Evolutionary conservation across 1,140 invertebrate species (phyloP).

Genomic region (Delia radicum): DNA sequence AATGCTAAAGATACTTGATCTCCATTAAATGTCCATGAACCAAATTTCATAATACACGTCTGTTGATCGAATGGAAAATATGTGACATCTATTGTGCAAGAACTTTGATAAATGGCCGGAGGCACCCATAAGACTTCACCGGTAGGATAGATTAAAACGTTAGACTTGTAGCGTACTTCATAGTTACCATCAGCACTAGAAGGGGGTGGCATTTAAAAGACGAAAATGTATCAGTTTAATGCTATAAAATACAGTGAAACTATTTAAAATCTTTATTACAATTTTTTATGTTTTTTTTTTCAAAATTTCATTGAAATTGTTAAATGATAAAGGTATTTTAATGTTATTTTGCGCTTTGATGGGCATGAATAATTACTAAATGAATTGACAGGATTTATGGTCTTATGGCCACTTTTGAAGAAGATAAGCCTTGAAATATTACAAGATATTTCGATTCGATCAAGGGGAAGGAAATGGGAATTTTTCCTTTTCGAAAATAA

Average conservation of each 20-base stretch:
- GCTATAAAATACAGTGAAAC: not conserved
- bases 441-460: too few species aligned
- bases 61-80: constrained; percentile 99
- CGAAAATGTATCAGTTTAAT: not conserved
- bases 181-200: constrained; percentile 93
- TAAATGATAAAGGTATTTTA: too few species aligned
- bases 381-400: too few species aligned
- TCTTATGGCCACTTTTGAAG: too few species aligned
- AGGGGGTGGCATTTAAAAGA: too few species aligned
- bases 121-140: constrained; percentile 96
- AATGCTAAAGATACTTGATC: constrained; percentile 93
- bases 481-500: too few species aligned
- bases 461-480: too few species aligned
- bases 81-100: constrained; percentile 98
- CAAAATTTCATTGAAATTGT: too few species aligned
- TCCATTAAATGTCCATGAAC: constrained; percentile 98
- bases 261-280: not conserved
- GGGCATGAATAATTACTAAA: too few species aligned
- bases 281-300: too few species aligned
- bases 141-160: constrained; percentile 91
- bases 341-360: too few species aligned
- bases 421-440: too few species aligned
- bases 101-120: constrained; percentile 98
- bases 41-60: constrained; percentile 98
- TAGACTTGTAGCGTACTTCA: constrained; percentile 95